phyloP scores from a whole-genome alignment of 2,888 invertebrate genomes.

The Orthosia incerta region DNA sequence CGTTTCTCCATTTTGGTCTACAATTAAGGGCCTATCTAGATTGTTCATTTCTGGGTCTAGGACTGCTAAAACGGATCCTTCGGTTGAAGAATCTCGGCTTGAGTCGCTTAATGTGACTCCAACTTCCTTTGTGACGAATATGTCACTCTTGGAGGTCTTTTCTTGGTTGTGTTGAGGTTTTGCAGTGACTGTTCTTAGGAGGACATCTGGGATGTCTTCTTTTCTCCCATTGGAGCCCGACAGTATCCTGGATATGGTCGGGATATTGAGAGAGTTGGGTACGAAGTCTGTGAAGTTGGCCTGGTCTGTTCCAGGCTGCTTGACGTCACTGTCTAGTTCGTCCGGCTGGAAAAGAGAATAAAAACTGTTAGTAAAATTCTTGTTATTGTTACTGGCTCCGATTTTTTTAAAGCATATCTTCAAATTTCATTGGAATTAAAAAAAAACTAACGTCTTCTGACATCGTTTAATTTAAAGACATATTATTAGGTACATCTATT shows the following conservation, averaged over 20 bases:
- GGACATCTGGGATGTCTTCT: conserved; percentile 95
- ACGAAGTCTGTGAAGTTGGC: conserved; percentile 92
- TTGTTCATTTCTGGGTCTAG: conserved; percentile 90
- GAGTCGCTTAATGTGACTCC: conserved; percentile 87
- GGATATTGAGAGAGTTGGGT: conserved; percentile 93
- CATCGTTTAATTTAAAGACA: neutral
- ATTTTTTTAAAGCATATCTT: neutral
- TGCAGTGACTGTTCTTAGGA: conserved; percentile 93
- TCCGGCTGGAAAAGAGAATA: conserved; percentile 81
- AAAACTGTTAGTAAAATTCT: conserved; percentile 11
- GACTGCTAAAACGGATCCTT: conserved; percentile 88
- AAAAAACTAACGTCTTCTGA: neutral
- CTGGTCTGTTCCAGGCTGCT: conserved; percentile 82
- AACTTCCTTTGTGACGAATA: conserved; percentile 85
- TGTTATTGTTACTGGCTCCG: neutral
- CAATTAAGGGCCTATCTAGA: conserved; percentile 87
- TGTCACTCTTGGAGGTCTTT: conserved; percentile 86
- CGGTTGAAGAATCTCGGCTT: conserved; percentile 85
- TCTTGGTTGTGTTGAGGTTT: conserved; percentile 88
- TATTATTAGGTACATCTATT: neutral
- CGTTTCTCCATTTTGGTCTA: conserved; percentile 89
- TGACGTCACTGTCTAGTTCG: conserved; percentile 85
- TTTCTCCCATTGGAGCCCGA: conserved; percentile 96
- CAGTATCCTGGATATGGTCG: conserved; percentile 96
- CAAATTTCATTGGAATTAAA: neutral